Base-by-base conservation (phyloP, 2,888 invertebrate species). In the Lithophane leautieri region DNA sequence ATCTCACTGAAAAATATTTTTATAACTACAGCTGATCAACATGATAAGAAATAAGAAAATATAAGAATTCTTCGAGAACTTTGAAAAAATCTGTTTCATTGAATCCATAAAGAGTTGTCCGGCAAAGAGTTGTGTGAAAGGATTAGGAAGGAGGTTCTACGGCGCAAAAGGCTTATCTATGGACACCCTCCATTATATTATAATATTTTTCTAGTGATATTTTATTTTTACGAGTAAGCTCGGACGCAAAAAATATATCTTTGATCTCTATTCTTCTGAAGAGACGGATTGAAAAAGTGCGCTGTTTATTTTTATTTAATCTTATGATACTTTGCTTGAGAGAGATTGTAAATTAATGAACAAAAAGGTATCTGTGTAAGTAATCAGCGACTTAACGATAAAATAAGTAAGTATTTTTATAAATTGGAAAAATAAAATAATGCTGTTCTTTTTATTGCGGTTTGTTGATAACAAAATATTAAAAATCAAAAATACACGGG, bases 141-240 rank as follows among this genome's bases (percentile, higher is more conserved):
- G 95, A 94, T 95, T 94, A 94, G 82, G 85, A 84, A 78, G 82
- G 86, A 86, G 88, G 85, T 85, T 82, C 85, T 85, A 86, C 87
- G 78, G 79, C 82, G 86, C 78, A 86, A 81, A 88, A 83, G 88
- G 93, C 93, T 96, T 95, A 96, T 95, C 96, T 92, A 76, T 89
- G 90, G 91, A 89, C 91, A 88, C 87, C 90, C 90, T 89, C 92
- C 89, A 92, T 94, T 94, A 93, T 93, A 92, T 93, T 94, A 91
- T 91, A 94, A 94, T 93, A 95, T 94, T 95, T 95, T 95, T 95
- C 92, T 94, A 94, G 93, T 94, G 90, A 94, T 95, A 95, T 95
- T 96, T 95, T 95, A 95, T 95, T 94, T 92, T 87, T 91, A 89
- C 89, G 78, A 91, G 88, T 89, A 88, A 91, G 89, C 89, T 89